Base-by-base conservation (phyloP, 2,888 invertebrate genomes). In the Stratiomys singularior region DNA sequence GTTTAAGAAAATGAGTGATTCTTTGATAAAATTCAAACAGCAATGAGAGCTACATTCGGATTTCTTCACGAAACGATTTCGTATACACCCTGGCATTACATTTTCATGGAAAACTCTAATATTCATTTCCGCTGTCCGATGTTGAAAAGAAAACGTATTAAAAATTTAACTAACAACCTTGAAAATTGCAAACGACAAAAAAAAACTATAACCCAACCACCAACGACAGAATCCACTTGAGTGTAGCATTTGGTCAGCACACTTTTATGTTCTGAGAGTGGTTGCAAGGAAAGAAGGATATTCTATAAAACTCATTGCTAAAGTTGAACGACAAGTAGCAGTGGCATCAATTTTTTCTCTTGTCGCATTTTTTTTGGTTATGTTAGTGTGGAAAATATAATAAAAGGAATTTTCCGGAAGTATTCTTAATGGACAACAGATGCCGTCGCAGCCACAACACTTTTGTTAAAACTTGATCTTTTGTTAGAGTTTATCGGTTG, bases 401-500 rank as follows among this genome's bases (percentile, higher is more conserved):
- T 52, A 13, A 15, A 52, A n/a, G 3, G 18, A 18, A n/a, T 52
- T 52, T 52, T 52, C 52, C 52, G 18, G 37, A 37, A 13, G 15
- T 18, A 15, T 52, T 18, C 52, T 52, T 52, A 52, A 52, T 52
- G 52, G 52, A 52, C 15, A 18, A 18, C 52, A 52, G 52, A 52
- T 52, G 52, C 15, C 18, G 52, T 18, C 18, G 15, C 15, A n/a
- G 52, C 52, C 52, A 18, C 52, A 52, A 52, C 52, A 52, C 18
- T n/a, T 52, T 52, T 52, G 37, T 52, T 13, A 52, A 52, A 52
- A 52, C 52, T 52, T 52, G n/a, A 18, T 52, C 52, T 13, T 52
- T 52, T 52, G 52, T 18, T 52, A 37, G 37, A 37, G 37, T 37
- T 37, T 37, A 37, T 37, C 9, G 37, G 37, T 37, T 37, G 37